phyloP scores from a whole-genome alignment of 2,888 invertebrate genomes.

The Emmelina monodactyla region DNA sequence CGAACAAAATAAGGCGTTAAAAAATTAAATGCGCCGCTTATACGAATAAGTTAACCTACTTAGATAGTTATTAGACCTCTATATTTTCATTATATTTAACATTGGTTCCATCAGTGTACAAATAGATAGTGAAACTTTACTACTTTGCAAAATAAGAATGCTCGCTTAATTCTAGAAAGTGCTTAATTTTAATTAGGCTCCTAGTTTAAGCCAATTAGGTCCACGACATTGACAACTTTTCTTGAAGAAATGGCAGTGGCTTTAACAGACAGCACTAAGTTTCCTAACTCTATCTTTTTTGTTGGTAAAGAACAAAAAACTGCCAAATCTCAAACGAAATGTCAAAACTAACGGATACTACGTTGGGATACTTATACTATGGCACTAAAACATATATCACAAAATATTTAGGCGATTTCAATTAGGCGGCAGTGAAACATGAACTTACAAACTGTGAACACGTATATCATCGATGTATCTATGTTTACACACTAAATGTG shows the following conservation, averaged over 20 bases:
- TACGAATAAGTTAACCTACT: conserved; percentile 28
- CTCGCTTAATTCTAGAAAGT: conserved; percentile 39
- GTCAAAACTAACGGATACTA: conserved; percentile 26
- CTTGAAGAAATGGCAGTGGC: too few species aligned
- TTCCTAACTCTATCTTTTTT: too few species aligned
- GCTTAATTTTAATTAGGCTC: conserved; percentile 38
- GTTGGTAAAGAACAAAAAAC: too few species aligned
- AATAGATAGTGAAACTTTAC: conserved; percentile 22
- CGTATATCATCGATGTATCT: too few species aligned
- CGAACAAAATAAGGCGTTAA: conserved; percentile 31
- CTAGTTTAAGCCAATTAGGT: conserved; percentile 36
- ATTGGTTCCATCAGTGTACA: conserved; percentile 48
- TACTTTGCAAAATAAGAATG: conserved; percentile 40
- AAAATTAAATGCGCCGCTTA: conserved; percentile 30
- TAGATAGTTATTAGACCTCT: conserved; percentile 34
- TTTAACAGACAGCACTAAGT: too few species aligned
- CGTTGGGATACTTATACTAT: conserved; percentile 22
- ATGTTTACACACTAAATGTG: too few species aligned
- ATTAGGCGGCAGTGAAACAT: too few species aligned
- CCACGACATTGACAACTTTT: conserved; percentile 24
- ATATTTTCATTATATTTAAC: conserved; percentile 38
- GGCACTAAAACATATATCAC: conserved; percentile 10
- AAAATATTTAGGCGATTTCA: too few species aligned
- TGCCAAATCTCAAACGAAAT: too few species aligned
- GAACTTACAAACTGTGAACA: too few species aligned